Evolutionary conservation across 2,113 vertebrate species (phyloP).

Genomic region (Lonchura striata): DNA sequence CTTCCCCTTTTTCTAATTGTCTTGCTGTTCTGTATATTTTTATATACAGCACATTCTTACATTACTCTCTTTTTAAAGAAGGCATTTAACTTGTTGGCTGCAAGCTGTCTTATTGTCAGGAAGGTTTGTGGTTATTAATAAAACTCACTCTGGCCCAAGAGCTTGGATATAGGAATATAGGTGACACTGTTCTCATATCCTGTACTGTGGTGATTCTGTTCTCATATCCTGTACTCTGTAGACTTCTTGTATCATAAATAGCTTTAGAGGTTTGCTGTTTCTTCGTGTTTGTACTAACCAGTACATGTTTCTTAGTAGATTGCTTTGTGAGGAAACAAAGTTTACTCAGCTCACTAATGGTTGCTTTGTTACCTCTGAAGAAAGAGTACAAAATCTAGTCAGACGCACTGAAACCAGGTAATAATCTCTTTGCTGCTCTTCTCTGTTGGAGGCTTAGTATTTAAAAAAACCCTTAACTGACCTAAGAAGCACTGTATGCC

Average conservation of each 20-base stretch:
- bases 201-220: not conserved
- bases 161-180: not conserved
- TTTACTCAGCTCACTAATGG: not conserved
- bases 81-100: not conserved
- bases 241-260: not conserved
- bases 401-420: not conserved
- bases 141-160: not conserved
- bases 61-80: not conserved
- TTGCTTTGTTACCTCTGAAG: not conserved
- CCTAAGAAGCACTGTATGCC: not conserved
- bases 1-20: not conserved
- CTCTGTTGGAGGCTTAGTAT: not conserved
- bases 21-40: constrained; percentile 8
- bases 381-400: not conserved
- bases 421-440: not conserved
- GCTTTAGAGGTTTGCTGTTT: not conserved
- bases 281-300: not conserved
- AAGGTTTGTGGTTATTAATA: not conserved
- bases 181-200: not conserved
- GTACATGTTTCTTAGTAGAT: not conserved
- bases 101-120: not conserved
- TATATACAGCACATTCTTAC: not conserved
- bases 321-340: not conserved
- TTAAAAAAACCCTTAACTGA: not conserved
- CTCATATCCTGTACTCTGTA: not conserved